Evolutionary conservation across 2,888 invertebrate species (phyloP), one percentile per base, ranked within the genome.

Genomic region (Lithophane semibrunnea): DNA sequence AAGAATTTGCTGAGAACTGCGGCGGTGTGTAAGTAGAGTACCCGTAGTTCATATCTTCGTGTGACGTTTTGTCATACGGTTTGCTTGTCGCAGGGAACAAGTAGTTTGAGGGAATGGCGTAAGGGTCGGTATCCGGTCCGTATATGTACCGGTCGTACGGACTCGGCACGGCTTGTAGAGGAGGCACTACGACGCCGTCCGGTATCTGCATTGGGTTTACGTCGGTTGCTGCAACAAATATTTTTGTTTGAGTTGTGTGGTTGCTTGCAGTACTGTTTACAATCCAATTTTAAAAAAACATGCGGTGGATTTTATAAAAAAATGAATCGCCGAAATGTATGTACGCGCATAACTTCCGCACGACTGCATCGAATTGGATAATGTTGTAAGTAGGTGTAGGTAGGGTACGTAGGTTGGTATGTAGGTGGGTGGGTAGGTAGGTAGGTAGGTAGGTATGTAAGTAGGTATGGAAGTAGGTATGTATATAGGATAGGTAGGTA

Each of bases 1-100:
- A 81, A 60, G 92, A 86, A 75, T 94, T 93, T 0, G 89, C 83
- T 1, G 94, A 90, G 67, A 91, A 95, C 76, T 96, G 96, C 0
- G 95, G 83, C 0, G 95, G 96, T 0, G 94, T 96, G 81, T 95
- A 96, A 0, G 95, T 92, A 18, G 90, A 90, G 42, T 95, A 94
- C 13, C 91, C 93, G 71, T 94, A 94, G 49, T 89, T 93, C 1
- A 92, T 90, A 2, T 95, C 95, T 8, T 88, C 87, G 8, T 84
- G 79, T 2, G 77, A 58, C 0, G 92, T 89, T 85, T 95, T 95
- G 3, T 94, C 94, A 75, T 89, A 93, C 1, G 91, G 84, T 73
- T 94, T 94, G 79, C 87, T 92, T 2, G 91, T 84, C 42, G 91
- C 84, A 24, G 93, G 90, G 84, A 93, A 94, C 12, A 92, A 88